Evolutionary conservation across 1,140 invertebrate species (phyloP), one percentile per base, ranked within the genome.

Genomic region (Solen grandis): DNA sequence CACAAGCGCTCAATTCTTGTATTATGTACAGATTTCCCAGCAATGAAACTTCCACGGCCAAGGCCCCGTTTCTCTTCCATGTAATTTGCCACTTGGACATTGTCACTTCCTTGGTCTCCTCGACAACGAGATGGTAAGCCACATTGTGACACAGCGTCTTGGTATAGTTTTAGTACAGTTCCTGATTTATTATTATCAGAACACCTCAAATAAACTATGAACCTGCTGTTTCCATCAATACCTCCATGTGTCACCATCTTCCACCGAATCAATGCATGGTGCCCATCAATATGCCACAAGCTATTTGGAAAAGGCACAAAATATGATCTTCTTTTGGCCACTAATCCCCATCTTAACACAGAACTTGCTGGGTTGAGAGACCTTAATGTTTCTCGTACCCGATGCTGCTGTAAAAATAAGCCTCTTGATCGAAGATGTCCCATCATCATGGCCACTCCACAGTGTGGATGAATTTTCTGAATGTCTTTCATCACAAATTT

Each of bases 221-320:
- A 55, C 2, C 69, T 22, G 52, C 69, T 72, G 35, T 14, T 55
- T 0, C 52, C 69, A 31, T 72, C 69, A 0, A 72, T 72, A 0
- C 69, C 69, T 27, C 69, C 69, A 72, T 72, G 69, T 55, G 33
- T 72, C 5, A 55, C 41, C 50, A 72, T 55, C 16, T 22, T 2
- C 69, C 69, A 72, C 36, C 69, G 25, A 31, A 72, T 38, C 31
- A 68, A 38, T 8, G 2, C n/a, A 5, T 38, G 33, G 29, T 68
- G 31, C 2, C 65, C 65, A n/a, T 68, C 65, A 68, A 68, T 38
- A 46, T 68, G 65, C 65, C 65, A 68, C 35, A 68, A 68, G 10
- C 2, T 10, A 38, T 68, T 68, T 36, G 10, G 33, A 14, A 2
- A 4, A 19, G 33, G 33, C 19, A 68, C 65, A 68, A 4, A 2